Base-by-base conservation (phyloP, 2,797 vertebrate genomes). In the Manis pentadactyla region DNA sequence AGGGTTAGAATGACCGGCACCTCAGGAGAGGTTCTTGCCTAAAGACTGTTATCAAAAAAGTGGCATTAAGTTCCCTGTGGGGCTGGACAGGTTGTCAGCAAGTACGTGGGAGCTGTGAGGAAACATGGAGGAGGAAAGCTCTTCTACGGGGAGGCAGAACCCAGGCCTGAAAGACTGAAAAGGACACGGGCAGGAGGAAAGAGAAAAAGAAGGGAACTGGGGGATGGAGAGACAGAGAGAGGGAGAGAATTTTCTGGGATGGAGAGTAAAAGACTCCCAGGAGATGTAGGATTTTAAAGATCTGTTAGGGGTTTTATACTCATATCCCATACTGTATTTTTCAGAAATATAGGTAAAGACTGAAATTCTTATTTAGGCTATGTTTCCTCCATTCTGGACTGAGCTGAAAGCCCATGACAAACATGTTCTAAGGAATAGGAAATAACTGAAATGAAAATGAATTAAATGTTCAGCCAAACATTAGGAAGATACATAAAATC, bases 261-360 rank as follows among this genome's bases (percentile, higher is more conserved):
- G 68, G 71, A 88, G 51, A 37, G 4, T 4, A 34, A 69, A 81
- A 66, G 6, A 11, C 15, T 64, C 17, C 42, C 42, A 66, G 27
- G 21, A 82, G 74, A 88, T 19, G 23, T 0, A 61, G 84, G 18
- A 59, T 23, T 95, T 87, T 81, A 25, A 86, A 82, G 51, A 94
- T 15, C n/a, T 42, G 6, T 61, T 55, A 63, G 74, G 31, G 10
- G 74, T 92, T 94, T 69, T 90, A 4, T 69, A 37, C 29, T 87
- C 55, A 13, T 55, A 87, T 27, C 11, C 27, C 25, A 31, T 37
- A 85, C 31, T 21, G 13, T 82, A 63, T 53, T 89, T 89, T 93
- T 97, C 53, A 95, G 61, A 95, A 82, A 69, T 75, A 92, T 14
- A 34, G 46, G 18, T 39, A 81, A 93, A 73, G 39, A 66, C 57